These are phyloP conservation scores for Ephialtes manifestator DNA, from an alignment of 2,888 invertebrate genomes.

Conservation along the genomic window DNA sequence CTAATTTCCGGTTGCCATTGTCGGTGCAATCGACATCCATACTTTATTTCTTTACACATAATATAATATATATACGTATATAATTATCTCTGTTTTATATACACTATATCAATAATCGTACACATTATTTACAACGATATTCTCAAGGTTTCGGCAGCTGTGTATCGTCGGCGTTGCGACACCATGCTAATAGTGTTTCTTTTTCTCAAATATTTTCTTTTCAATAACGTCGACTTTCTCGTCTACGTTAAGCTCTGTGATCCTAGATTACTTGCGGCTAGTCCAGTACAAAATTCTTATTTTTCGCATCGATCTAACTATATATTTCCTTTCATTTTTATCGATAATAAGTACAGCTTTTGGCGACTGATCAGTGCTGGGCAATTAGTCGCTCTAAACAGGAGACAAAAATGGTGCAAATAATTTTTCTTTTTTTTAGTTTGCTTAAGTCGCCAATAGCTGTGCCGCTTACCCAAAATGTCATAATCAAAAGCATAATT, in stretches of 20 bases:
- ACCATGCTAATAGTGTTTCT: conserved; percentile 4
- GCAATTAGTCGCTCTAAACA: neutral
- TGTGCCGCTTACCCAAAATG: neutral
- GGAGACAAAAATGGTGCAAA: conserved; percentile 15
- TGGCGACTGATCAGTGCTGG: conserved; percentile 5
- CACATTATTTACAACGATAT: conserved; percentile 70
- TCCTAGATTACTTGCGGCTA: conserved; percentile 47
- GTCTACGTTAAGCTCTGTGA: conserved; percentile 57
- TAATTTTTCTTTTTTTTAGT: neutral
- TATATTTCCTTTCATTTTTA: conserved; percentile 8
- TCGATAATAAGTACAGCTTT: conserved; percentile 14
- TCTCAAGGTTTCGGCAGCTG: conserved; percentile 61
- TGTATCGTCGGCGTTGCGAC: conserved; percentile 39
- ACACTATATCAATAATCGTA: conserved; percentile 70
- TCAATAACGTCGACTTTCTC: conserved; percentile 35
- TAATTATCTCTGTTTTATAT: conserved; percentile 59
- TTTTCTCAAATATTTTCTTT: neutral
- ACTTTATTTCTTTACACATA: conserved; percentile 60
- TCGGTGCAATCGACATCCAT: conserved; percentile 57
- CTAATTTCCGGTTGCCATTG: conserved; percentile 21
- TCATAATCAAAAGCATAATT: neutral
- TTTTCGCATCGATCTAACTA: conserved; percentile 35
- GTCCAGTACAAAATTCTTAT: conserved; percentile 64
- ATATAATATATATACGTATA: conserved; percentile 50
- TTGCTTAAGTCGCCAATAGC: neutral